Evolutionary conservation across 1,140 invertebrate genomes (phyloP).

Genomic region (Papilio glaucus): DNA sequence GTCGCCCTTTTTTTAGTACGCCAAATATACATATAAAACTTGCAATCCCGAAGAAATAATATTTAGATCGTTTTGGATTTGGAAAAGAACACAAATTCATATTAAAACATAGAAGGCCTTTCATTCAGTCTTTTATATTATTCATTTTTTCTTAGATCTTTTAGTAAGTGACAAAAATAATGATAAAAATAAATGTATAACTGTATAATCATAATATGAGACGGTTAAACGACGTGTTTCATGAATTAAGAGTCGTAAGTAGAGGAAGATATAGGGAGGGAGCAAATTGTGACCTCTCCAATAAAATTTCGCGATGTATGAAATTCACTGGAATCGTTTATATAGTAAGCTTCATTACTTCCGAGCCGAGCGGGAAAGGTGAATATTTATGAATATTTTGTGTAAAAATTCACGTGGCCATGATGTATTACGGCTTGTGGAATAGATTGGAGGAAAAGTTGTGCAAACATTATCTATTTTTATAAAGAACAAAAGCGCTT

Average conservation of each 20-base stretch:
- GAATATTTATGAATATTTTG: conserved; percentile 67
- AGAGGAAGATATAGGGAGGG: conserved; percentile 44
- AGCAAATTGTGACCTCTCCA: conserved; percentile 64
- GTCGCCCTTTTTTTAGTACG: no score
- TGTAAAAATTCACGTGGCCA: conserved; percentile 47
- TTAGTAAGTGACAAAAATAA: no score
- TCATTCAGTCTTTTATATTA: no score
- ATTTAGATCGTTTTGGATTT: no score
- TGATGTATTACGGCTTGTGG: conserved; percentile 10
- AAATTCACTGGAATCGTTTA: conserved; percentile 73
- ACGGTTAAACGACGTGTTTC: not conserved
- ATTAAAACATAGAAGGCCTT: no score
- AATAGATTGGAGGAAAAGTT: not conserved
- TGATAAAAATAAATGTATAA: not conserved
- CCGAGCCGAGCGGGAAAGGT: conserved; percentile 46
- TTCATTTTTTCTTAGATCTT: no score
- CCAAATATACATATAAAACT: no score
- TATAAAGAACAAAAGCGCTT: not conserved
- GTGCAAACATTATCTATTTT: not conserved
- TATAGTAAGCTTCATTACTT: conserved; percentile 75
- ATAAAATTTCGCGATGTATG: conserved; percentile 71
- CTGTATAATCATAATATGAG: not conserved
- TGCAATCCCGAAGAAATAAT: no score
- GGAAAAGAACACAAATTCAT: no score
- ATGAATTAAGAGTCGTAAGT: conserved; percentile 35